Conservation (phyloP, 2,797 vertebrate genomes). For the Balearica regulorum region DNA sequence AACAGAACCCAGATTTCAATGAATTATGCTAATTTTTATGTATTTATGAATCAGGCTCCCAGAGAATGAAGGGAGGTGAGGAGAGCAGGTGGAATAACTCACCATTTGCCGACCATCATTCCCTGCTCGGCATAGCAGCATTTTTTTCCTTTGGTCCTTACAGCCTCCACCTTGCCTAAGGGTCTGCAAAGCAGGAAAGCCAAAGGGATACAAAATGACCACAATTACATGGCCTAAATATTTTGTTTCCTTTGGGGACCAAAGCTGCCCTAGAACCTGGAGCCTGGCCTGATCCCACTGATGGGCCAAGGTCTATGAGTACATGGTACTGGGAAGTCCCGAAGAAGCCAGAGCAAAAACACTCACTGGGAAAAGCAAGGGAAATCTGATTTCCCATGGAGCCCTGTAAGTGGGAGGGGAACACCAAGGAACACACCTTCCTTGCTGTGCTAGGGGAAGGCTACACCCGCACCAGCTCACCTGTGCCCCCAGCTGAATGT, state of each 20-base stretch:
- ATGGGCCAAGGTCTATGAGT: not conserved
- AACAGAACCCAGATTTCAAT: not conserved
- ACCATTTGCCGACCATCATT: not conserved
- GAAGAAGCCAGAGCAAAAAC: not conserved
- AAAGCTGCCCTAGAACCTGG: not conserved
- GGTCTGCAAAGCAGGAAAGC: not conserved
- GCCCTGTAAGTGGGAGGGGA: not conserved
- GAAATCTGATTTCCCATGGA: not conserved
- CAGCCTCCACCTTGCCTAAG: not conserved
- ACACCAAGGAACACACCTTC: not conserved
- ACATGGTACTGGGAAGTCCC: not conserved
- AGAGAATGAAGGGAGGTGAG: not conserved
- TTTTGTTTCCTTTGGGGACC: not conserved
- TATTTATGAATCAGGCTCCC: not conserved
- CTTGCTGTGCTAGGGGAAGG: not conserved
- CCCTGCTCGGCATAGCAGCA: not conserved
- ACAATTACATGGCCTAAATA: not conserved
- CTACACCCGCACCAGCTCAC: not conserved
- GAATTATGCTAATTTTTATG: not conserved
- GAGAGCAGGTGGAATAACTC: not conserved
- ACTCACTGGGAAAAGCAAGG: not conserved
- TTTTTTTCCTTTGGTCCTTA: not conserved
- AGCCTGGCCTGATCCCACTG: too few relatives aligned
- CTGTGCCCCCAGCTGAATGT: rapidly evolving
- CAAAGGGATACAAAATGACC: not conserved